phyloP scores from a whole-genome alignment of 2,113 vertebrate genomes.

The Oryzias javanicus region DNA sequence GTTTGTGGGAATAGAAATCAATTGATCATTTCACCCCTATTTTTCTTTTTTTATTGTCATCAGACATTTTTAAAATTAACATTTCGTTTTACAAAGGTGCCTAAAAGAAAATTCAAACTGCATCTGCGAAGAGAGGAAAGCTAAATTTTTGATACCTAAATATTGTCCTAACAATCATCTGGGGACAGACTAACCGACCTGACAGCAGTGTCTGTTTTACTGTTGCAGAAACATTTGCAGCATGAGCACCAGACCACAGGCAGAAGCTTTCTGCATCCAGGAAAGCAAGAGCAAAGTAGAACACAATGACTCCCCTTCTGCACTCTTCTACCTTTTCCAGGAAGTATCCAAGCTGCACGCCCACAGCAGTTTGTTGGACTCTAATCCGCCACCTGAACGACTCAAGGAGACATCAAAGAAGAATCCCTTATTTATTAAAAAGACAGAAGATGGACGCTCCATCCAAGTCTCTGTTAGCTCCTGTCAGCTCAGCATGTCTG shows the following conservation, averaged over 20 bases:
- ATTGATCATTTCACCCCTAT: too few species aligned
- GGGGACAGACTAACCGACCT: not conserved
- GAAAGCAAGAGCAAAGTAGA: constrained; percentile 37
- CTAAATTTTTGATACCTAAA: too few species aligned
- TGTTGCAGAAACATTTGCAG: constrained; percentile 30
- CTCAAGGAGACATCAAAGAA: constrained; percentile 9
- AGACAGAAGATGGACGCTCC: constrained; percentile 3
- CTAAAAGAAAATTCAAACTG: too few species aligned
- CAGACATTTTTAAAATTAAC: too few species aligned
- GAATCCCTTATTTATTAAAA: not conserved
- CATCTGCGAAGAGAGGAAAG: too few species aligned
- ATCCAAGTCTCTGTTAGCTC: constrained; percentile 5
- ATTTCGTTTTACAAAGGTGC: too few species aligned
- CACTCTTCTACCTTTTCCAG: constrained; percentile 74
- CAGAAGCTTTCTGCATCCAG: constrained; percentile 28
- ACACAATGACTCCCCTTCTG: constrained; percentile 52
- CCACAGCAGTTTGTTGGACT: constrained; percentile 24
- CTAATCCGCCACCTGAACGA: constrained; percentile 9
- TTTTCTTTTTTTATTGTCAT: too few species aligned
- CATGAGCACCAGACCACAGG: constrained; percentile 58
- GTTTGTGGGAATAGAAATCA: too few species aligned
- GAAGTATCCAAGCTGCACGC: constrained; percentile 75
- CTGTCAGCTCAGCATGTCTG: constrained; percentile 9
- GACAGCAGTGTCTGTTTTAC: constrained; percentile 15
- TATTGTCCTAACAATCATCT: too few species aligned